Evolutionary conservation across 2,113 vertebrate species (phyloP).

Genomic region (Rhabdornis inornatus): DNA sequence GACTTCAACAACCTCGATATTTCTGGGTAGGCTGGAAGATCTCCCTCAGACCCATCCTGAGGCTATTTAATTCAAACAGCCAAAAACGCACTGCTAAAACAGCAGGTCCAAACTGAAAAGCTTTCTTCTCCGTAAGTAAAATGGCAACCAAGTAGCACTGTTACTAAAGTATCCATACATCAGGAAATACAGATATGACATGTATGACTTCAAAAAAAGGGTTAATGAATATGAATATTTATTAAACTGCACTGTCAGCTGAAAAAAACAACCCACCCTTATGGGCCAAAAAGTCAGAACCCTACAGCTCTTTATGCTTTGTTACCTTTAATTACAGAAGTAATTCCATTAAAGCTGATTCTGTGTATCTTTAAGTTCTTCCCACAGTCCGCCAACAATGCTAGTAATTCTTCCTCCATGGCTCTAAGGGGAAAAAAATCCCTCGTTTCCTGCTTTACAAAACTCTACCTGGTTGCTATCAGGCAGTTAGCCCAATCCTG

Average conservation of each 20-base stretch:
- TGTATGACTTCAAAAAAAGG: background rate
- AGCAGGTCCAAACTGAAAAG: background rate
- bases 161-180: background rate
- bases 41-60: background rate
- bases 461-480: background rate
- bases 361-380: background rate
- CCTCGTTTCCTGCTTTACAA: background rate
- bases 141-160: background rate
- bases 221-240: background rate
- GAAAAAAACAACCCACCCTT: background rate
- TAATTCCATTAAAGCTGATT: background rate
- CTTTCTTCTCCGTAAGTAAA: background rate
- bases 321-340: background rate
- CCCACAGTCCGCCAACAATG: background rate
- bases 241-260: background rate
- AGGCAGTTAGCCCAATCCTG: background rate
- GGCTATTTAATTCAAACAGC: background rate
- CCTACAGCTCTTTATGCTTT: background rate
- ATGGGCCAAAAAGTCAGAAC: background rate
- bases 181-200: background rate
- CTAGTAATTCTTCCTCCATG: background rate
- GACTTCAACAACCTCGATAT: background rate
- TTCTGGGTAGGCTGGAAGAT: background rate
- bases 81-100: background rate
- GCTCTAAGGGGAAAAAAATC: background rate